phyloP scores from a whole-genome alignment of 2,888 invertebrate genomes.

The Resseliella maxima region DNA sequence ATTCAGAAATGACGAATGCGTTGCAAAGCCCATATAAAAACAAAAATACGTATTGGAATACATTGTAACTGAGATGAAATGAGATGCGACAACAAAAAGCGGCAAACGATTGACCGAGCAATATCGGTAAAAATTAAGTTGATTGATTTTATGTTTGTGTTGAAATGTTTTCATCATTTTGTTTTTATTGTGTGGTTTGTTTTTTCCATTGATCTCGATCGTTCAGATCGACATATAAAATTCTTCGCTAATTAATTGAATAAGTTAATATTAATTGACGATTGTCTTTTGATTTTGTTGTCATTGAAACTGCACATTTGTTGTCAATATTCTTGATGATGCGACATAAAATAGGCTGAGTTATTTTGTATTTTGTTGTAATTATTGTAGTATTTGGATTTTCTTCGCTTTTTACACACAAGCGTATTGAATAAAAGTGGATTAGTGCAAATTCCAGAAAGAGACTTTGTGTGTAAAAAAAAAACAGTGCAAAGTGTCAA shows the following conservation, averaged over 20 bases:
- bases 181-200: not conserved
- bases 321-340: not conserved
- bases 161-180: not conserved
- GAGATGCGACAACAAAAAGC: not conserved
- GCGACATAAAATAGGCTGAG: constrained; percentile 3
- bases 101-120: not conserved
- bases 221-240: not conserved
- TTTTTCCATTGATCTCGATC: not conserved
- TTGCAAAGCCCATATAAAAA: not conserved
- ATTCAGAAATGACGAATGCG: not conserved
- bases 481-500: constrained; percentile 47
- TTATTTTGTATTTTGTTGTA: not conserved
- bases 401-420: not conserved
- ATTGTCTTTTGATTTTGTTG: not conserved
- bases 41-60: not conserved
- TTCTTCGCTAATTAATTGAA: constrained; percentile 55
- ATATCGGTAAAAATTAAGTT: constrained; percentile 39
- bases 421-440: not conserved
- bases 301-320: not conserved
- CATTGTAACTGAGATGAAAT: not conserved
- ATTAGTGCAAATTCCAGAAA: constrained; percentile 15
- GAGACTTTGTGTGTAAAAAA: not conserved
- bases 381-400: not conserved
- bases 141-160: constrained; percentile 39
- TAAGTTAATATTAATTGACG: constrained; percentile 54